Conservation (phyloP, 2,888 invertebrate species). For the Eupithecia exiguata region DNA sequence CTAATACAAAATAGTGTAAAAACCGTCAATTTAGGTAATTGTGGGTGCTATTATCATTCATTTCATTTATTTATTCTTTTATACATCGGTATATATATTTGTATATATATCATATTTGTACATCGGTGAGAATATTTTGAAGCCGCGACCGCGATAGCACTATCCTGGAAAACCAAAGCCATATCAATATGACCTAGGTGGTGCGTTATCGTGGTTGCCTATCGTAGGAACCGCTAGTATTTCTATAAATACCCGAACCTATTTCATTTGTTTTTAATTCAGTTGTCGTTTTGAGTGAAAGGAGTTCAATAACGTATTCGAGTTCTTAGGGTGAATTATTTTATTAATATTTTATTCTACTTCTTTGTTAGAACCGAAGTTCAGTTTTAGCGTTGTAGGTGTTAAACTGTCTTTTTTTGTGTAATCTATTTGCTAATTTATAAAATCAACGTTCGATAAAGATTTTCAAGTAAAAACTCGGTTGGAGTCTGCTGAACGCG, state of each 20-base stretch:
- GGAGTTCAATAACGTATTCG: neutral
- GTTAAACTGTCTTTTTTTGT: neutral
- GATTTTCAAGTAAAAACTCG: neutral
- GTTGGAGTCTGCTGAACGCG: no score
- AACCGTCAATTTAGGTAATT: neutral
- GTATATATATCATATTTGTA: no score
- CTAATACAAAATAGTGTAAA: neutral
- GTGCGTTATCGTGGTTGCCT: neutral
- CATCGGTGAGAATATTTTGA: no score
- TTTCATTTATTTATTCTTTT: no score
- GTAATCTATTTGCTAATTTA: neutral
- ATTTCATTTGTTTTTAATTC: neutral
- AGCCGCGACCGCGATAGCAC: neutral
- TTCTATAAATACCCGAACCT: neutral
- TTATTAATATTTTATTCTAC: neutral
- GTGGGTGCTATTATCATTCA: no score
- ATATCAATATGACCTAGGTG: slow-evolving; percentile 2
- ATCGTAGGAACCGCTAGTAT: neutral
- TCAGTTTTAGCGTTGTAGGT: neutral
- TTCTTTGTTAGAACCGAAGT: neutral
- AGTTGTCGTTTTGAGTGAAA: neutral
- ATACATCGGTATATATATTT: no score
- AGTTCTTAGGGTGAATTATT: neutral
- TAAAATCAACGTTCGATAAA: neutral
- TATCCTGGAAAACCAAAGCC: neutral